A percentile compares a stretch with the other conserved stretches of the same genome.
Evolutionary conservation across 2,113 vertebrate genomes (phyloP).

Genomic region (Sander vitreus): DNA sequence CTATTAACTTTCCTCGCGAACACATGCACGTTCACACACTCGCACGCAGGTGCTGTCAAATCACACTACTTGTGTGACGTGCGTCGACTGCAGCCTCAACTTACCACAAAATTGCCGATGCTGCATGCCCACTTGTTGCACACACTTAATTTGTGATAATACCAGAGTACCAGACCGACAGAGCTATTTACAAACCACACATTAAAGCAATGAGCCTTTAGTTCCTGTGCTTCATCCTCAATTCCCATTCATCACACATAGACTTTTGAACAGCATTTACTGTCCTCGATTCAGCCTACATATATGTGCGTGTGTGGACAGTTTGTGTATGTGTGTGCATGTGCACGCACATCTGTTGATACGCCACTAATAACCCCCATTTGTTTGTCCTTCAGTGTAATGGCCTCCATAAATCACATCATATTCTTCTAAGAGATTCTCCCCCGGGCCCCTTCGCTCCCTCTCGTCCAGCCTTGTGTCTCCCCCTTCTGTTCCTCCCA

Average conservation of each 20-base stretch:
- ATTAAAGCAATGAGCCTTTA: constrained; percentile 45
- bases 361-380: constrained; percentile 82
- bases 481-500: constrained; percentile 18
- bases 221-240: neutral
- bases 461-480: constrained; percentile 70
- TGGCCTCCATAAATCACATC: constrained; percentile 86
- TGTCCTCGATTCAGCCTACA: constrained; percentile 3
- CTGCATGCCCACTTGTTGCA: constrained; percentile 47
- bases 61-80: neutral
- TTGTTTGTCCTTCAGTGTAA: constrained; percentile 87
- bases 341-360: constrained; percentile 69
- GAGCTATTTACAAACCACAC: constrained; percentile 39
- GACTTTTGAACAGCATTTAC: constrained; percentile 48
- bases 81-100: constrained; percentile 5
- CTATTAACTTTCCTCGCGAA: constrained; percentile 42
- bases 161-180: constrained; percentile 14
- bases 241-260: constrained; percentile 45
- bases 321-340: constrained; percentile 22
- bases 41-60: constrained; percentile 2
- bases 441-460: constrained; percentile 65
- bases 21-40: neutral
- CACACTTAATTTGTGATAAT: constrained; percentile 12
- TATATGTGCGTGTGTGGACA: constrained; percentile 3
- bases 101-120: constrained; percentile 6
- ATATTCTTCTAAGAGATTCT: constrained; percentile 77